Evolutionary conservation across 2,797 vertebrate genomes (phyloP), one percentile per base, ranked within the genome.

Genomic region (Enteromius mattozi): DNA sequence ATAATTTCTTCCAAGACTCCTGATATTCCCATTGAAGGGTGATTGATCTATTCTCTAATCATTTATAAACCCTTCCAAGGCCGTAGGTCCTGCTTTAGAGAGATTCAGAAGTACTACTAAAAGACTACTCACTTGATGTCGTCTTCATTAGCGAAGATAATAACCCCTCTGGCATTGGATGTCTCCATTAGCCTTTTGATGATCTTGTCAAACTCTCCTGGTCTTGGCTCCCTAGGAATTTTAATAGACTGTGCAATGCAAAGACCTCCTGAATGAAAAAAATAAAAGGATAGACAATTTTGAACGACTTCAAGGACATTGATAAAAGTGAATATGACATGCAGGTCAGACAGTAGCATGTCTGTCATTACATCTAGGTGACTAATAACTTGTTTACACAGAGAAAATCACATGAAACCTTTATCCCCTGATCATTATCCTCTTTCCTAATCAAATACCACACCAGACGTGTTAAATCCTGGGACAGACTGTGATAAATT

Each of bases 161-260:
- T 97, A 70, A 99, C 96, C 3, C 96, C 97, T 0, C 98, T 95
- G 30, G 98, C 98, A 0, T 96, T 98, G 0, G 97, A 96, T 0
- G 97, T 98, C 93, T 99, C 98, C 96, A 98, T 96, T 10, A 98
- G 93, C 74, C 97, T 94, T 88, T 93, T 92, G 87, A 99, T 95
- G 63, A 98, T 92, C 82, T 98, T 98, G 16, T 96, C 90, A 87
- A 98, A 99, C 89, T 98, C 97, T 0, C 97, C 97, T 0, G 94
- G 94, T 85, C 92, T 95, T 0, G 98, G 98, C 86, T 99, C 98
- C 86, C 97, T 92, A 2, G 97, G 98, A 88, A 98, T 98, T 93
- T 96, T 98, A 91, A 98, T 97, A 78, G 97, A 97, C 87, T 98
- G 97, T 16, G 95, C 97, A 17, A 99, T 97, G 87, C 97, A 98